phyloP scores from a whole-genome alignment of 2,888 invertebrate genomes.

The Metacarcinus magister region DNA sequence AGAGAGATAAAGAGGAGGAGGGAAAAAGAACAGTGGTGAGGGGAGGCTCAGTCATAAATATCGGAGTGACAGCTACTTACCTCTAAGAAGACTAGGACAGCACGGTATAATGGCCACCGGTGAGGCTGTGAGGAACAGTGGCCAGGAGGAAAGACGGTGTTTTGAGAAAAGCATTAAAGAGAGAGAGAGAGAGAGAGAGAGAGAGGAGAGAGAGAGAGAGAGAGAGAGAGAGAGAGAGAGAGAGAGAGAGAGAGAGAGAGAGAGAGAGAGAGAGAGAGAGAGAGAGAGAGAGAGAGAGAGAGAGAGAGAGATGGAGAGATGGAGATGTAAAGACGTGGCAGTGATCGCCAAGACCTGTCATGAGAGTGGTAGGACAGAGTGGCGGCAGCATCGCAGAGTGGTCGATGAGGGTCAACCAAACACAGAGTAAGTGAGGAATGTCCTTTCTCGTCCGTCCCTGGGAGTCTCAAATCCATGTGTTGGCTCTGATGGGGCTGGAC shows the following conservation, averaged over 20 bases:
- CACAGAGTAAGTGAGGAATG: not conserved
- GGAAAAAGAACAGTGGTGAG: not conserved
- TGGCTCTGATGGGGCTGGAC: not conserved
- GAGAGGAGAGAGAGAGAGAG: too few species aligned
- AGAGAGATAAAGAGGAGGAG: not conserved
- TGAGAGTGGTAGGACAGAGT: not conserved
- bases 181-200: constrained; percentile 4
- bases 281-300: too few species aligned
- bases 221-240: too few species aligned
- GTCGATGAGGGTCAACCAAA: not conserved
- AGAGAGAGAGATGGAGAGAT: too few species aligned
- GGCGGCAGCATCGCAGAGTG: not conserved
- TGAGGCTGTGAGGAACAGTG: not conserved
- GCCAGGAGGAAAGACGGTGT: not conserved
- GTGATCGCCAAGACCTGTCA: too few species aligned
- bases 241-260: too few species aligned
- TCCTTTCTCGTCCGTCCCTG: not conserved
- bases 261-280: not conserved
- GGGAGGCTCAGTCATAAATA: constrained; percentile 15
- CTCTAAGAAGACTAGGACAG: not conserved
- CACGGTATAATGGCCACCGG: not conserved
- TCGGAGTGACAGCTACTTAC: not conserved
- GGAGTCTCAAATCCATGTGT: not conserved
- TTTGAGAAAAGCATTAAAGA: not conserved
- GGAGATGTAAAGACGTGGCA: too few species aligned